Evolutionary conservation across 2,888 invertebrate genomes (phyloP), one percentile per base, ranked within the genome.

Genomic region (Branchipolynoe longqiensis): DNA sequence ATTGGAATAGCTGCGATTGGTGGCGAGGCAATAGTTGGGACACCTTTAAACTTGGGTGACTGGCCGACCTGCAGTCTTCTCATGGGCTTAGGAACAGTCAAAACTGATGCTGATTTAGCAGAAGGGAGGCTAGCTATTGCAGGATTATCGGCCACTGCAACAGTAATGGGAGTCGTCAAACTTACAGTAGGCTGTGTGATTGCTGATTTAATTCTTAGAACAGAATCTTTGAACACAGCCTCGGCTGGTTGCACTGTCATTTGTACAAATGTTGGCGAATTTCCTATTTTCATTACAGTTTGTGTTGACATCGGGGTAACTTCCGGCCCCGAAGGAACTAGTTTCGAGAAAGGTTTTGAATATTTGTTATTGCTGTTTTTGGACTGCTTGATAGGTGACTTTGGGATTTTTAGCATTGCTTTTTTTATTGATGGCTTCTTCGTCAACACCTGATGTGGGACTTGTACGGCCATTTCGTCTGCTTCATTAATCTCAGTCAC

Each of bases 111-210:
- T 22, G 69, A 38, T 38, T 69, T 69, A 22, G n/a, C 36, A 1
- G 69, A 6, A 36, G 69, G 69, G 8, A 69, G 69, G 38, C 38
- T 69, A 38, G 69, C 69, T 22, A 69, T 38, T 18, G 69, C 69
- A 69, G 22, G 69, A 14, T 14, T 69, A n/a, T 69, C 69, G 6
- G 69, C 69, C 14, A 69, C 69, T 36, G 69, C 69, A 22, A 69
- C 69, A 22, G 69, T 69, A 18, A 69, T 8, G 36, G 69, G 69
- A 14, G 33, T 69, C 18, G 69, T 33, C 3, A 69, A n/a, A 14
- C 36, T 69, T 18, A 69, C 22, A 36, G n/a, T n/a, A n/a, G 62
- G 31, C n/a, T 25, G 62, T 18, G 62, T 31, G 31, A 62, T 62
- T 2, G 6, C n/a, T 18, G 25, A 25, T 62, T 14, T 1, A 28